Evolutionary conservation across 1,140 invertebrate genomes (phyloP).

Genomic region (Nasonia vitripennis): DNA sequence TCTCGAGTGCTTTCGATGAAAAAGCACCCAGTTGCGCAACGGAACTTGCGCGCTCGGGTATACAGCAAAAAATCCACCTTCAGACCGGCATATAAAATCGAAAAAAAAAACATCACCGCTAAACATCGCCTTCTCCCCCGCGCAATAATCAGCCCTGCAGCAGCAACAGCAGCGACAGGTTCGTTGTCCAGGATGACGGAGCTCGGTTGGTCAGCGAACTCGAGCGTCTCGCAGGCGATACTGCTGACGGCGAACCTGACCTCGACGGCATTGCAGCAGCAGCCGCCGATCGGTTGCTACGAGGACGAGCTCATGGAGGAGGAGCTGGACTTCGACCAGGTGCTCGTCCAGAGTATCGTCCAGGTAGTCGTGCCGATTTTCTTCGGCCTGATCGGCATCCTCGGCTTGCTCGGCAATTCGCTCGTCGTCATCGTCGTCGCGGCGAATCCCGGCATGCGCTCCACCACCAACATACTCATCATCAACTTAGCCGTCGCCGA

Average conservation of each 20-base stretch:
- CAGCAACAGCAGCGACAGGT: neutral
- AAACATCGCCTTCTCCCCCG: neutral
- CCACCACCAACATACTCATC: constrained; percentile 94
- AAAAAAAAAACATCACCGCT: neutral
- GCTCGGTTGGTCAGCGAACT: constrained; percentile 10
- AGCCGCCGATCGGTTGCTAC: constrained; percentile 3
- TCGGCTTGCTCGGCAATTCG: constrained; percentile 92
- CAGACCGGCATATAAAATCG: neutral
- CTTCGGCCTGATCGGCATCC: constrained; percentile 90
- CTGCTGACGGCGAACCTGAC: constrained; percentile 1
- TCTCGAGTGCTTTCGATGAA: neutral
- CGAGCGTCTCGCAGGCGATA: neutral
- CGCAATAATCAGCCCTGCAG: neutral
- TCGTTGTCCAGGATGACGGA: neutral
- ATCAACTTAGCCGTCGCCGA: constrained; percentile 93
- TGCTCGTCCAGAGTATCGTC: constrained; percentile 78
- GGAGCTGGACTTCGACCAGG: constrained; percentile 62
- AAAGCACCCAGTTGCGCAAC: neutral
- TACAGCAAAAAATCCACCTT: neutral
- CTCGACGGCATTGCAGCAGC: neutral
- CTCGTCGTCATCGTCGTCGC: constrained; percentile 91
- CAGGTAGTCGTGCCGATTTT: constrained; percentile 88
- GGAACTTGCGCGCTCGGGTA: neutral
- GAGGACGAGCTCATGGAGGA: constrained; percentile 52
- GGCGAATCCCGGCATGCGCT: constrained; percentile 92